Percentiles rank a stretch among this genome's conserved stretches.
phyloP scores from a whole-genome alignment of 1,140 invertebrate species.

The Arion vulgaris region DNA sequence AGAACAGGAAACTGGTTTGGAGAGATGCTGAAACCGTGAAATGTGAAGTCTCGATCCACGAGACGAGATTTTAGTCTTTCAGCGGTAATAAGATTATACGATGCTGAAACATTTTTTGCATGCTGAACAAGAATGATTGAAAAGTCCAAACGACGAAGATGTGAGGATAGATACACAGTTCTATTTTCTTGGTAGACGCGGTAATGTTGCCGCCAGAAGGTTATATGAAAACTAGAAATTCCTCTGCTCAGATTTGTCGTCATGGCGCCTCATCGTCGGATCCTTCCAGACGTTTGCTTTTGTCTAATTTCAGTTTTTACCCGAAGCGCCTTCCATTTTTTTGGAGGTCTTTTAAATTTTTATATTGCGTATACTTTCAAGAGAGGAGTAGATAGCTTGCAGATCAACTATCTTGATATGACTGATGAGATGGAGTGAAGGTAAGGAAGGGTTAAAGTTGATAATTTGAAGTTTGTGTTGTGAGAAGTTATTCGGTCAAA shows the following conservation, averaged over 20 bases:
- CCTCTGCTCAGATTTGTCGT: background rate
- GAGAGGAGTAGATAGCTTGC: too few relatives aligned
- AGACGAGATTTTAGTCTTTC: background rate
- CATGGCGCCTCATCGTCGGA: background rate
- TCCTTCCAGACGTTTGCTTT: background rate
- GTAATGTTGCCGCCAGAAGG: background rate
- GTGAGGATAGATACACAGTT: background rate
- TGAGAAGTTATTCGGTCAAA: too few relatives aligned
- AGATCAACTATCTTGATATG: too few relatives aligned
- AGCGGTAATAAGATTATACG: background rate
- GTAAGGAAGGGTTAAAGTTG: too few relatives aligned
- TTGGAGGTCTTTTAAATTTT: too few relatives aligned
- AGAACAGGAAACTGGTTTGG: background rate
- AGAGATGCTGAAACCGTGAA: background rate
- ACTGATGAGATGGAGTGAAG: too few relatives aligned
- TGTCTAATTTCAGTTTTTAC: conserved; percentile 19
- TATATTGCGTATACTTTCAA: too few relatives aligned
- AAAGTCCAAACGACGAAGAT: conserved; percentile 10
- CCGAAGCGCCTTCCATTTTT: too few relatives aligned
- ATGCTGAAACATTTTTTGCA: background rate
- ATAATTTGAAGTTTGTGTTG: too few relatives aligned
- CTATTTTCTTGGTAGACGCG: background rate
- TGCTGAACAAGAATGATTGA: conserved; percentile 8
- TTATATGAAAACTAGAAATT: background rate
- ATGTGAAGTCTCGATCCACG: background rate